Conservation (phyloP, 2,113 vertebrate species). For the Pseudorectes ferrugineus region DNA sequence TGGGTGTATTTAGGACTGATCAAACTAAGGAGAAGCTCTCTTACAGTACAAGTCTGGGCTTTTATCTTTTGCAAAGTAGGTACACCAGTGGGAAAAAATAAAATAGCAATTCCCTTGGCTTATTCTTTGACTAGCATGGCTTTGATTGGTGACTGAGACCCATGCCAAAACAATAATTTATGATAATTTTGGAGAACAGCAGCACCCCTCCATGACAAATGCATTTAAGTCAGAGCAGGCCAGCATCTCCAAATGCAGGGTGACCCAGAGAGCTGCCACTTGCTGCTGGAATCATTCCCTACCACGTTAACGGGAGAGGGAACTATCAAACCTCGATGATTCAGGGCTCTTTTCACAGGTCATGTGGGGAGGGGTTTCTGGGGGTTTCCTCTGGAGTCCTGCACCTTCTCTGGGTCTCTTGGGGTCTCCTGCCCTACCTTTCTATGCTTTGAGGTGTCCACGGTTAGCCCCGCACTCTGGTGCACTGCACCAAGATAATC, state of each 20-base stretch:
- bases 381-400: background rate
- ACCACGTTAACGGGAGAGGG: background rate
- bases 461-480: constrained; percentile 43
- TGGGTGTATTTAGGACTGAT: constrained; percentile 4
- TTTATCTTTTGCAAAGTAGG: constrained; percentile 5
- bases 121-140: background rate
- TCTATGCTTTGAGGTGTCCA: constrained; percentile 30
- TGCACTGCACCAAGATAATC: constrained; percentile 62
- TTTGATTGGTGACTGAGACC: background rate
- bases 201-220: background rate
- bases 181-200: background rate
- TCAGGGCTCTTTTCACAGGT: background rate
- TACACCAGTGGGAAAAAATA: constrained; percentile 12
- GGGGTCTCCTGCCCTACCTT: constrained; percentile 32
- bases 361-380: background rate
- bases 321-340: background rate
- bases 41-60: background rate
- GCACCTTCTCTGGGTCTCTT: background rate
- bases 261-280: background rate
- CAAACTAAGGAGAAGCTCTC: background rate
- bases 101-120: background rate
- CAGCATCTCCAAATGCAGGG: background rate
- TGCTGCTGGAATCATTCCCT: constrained; percentile 26
- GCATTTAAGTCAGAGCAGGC: background rate
- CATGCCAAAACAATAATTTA: background rate